These are phyloP conservation scores for Bufotes viridis DNA, from an alignment of 2,797 vertebrate genomes.

Conservation along the genomic window DNA sequence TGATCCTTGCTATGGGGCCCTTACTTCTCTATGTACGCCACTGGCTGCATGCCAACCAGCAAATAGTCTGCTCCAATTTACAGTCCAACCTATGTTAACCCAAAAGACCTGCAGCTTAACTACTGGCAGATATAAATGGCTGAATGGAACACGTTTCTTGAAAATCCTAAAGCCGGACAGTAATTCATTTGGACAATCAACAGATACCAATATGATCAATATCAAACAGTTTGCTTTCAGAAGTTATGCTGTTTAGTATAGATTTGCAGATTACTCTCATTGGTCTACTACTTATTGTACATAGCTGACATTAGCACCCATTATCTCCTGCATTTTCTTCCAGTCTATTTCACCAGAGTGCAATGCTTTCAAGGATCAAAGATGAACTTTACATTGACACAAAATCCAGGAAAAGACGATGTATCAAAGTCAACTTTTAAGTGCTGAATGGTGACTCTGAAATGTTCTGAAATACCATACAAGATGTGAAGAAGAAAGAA, in stretches of 20 bases:
- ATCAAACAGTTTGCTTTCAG: not conserved
- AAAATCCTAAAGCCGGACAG: no score
- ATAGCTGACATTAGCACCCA: not conserved
- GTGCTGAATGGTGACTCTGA: not conserved
- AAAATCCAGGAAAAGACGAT: not conserved
- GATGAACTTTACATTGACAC: not conserved
- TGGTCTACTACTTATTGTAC: not conserved
- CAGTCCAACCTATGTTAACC: no score
- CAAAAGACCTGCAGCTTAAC: no score
- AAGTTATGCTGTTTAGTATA: not conserved
- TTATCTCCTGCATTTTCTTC: not conserved
- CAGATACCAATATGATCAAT: not conserved
- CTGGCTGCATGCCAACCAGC: no score
- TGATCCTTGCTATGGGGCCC: no score
- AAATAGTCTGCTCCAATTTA: no score
- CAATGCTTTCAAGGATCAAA: not conserved
- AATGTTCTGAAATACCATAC: not conserved
- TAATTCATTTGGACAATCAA: not conserved
- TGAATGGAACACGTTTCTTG: no score
- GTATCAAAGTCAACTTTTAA: not conserved
- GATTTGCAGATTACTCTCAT: not conserved
- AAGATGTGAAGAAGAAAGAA: not conserved
- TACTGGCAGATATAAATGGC: no score
- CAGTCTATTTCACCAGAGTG: not conserved
- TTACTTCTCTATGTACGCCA: no score